Base-by-base conservation (phyloP, 1,140 invertebrate species). In the Tribolium madens region DNA sequence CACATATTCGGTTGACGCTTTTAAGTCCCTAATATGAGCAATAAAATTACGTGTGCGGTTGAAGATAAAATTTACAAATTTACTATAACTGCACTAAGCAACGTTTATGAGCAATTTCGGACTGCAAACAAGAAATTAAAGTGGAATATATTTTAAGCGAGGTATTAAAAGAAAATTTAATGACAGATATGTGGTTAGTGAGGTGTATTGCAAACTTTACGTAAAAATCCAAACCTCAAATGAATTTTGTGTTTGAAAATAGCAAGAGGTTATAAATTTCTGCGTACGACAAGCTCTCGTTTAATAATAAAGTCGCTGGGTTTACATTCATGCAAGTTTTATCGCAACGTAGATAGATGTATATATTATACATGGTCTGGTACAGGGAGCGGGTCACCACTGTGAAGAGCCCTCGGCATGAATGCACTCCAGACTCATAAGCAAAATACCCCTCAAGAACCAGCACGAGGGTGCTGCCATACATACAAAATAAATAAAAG, bases 1-100 rank as follows among this genome's bases (percentile, higher is more conserved):
- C 76, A 73, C 69, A 53, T 70, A 57, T 75, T 80, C 72, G 76
- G 79, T 78, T 80, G 76, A 80, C 76, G 79, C 76, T 76, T 78
- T 78, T 73, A 78, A 78, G 74, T 77, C 74, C 71, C 75, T 77
- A 79, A 79, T 79, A 75, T 42, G 64, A 72, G 75, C 60, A 71
- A 76, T 76, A 76, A 76, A 76, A 76, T 76, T 76, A 76, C 75
- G 75, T 72, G 75, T 72, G 75, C 68, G 68, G 69, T 52, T 36
- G 69, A 36, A 76, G 75, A 76, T 76, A 76, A 76, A 76, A 76
- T 76, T 76, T 76, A 71, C 75, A 76, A 76, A 76, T 76, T 76
- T 76, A 76, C 75, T 72, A 57, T 76, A 76, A 76, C 68, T 76
- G 68, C 68, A 76, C 75, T 76, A 71, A 46, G 75, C 47, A 53